phyloP scores from a whole-genome alignment of 2,113 vertebrate species.

The Acanthochromis polyacanthus region DNA sequence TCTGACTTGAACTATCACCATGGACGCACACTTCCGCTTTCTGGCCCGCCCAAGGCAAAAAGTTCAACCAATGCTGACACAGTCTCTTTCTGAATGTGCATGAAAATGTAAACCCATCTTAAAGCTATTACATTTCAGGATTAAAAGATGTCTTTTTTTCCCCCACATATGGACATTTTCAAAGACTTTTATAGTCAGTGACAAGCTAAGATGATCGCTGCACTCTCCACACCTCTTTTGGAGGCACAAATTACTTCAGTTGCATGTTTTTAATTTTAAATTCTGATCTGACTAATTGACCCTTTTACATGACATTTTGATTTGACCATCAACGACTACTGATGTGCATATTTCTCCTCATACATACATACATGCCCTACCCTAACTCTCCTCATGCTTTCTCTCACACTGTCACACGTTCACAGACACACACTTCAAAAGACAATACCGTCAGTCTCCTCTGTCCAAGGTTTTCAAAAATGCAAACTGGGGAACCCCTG shows the following conservation, averaged over 20 bases:
- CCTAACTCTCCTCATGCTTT: not conserved
- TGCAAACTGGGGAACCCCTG: slow-evolving; percentile 1
- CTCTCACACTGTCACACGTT: not conserved
- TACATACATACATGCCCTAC: slow-evolving; percentile 3
- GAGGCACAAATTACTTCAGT: slow-evolving; percentile 2
- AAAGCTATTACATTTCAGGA: not conserved
- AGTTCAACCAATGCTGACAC: slow-evolving; percentile 22
- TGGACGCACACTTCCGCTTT: slow-evolving; percentile 81
- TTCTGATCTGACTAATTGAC: slow-evolving; percentile 8
- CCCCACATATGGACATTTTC: not conserved
- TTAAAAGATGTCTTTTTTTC: not conserved
- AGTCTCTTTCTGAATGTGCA: slow-evolving; percentile 2
- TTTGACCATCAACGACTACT: not conserved
- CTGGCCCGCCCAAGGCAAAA: slow-evolving; percentile 25
- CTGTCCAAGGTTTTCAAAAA: slow-evolving; percentile 38
- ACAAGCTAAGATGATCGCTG: not conserved
- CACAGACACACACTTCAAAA: slow-evolving; percentile 26
- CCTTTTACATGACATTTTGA: not conserved
- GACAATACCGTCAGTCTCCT: slow-evolving; percentile 69
- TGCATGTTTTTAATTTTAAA: not conserved
- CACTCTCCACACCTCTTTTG: not conserved
- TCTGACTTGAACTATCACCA: slow-evolving; percentile 70
- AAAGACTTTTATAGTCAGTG: not conserved
- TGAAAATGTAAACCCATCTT: not conserved
- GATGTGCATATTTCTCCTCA: not conserved